phyloP scores from a whole-genome alignment of 2,888 invertebrate species.

The Congeria kusceri region DNA sequence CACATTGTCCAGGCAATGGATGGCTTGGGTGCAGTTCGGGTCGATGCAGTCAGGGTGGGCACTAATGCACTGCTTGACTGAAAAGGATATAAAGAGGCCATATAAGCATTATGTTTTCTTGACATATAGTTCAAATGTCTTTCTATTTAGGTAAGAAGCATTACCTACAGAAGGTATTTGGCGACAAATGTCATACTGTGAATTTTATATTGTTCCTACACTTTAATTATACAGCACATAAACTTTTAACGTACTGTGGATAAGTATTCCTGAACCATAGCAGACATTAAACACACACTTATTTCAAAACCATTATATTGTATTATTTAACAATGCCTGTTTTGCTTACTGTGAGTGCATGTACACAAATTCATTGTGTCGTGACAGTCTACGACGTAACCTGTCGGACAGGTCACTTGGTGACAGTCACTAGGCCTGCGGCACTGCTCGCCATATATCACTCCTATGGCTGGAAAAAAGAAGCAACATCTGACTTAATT shows the following conservation, averaged over 20 bases:
- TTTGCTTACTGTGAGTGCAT: background rate
- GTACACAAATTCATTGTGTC: background rate
- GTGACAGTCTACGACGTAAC: background rate
- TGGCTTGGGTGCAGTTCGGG: slow-evolving; percentile 1
- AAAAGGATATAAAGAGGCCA: too few species aligned
- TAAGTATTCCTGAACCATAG: too few species aligned
- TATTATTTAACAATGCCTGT: background rate
- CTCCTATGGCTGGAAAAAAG: too few species aligned
- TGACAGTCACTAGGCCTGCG: background rate
- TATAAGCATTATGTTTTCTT: too few species aligned
- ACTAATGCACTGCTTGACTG: slow-evolving; percentile 2
- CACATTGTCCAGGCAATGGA: background rate
- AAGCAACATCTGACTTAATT: too few species aligned
- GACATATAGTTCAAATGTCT: too few species aligned
- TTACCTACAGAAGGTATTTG: too few species aligned
- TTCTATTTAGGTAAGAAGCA: too few species aligned
- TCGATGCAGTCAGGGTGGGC: background rate
- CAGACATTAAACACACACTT: background rate
- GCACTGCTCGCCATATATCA: background rate
- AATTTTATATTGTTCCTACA: background rate
- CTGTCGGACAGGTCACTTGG: background rate
- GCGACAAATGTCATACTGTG: background rate
- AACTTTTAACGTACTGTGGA: too few species aligned
- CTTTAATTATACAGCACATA: too few species aligned
- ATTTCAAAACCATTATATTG: background rate